Evolutionary conservation across 92 coral and sea anemone species (phyloP).

Genomic region (Micromussa lordhowensis): DNA sequence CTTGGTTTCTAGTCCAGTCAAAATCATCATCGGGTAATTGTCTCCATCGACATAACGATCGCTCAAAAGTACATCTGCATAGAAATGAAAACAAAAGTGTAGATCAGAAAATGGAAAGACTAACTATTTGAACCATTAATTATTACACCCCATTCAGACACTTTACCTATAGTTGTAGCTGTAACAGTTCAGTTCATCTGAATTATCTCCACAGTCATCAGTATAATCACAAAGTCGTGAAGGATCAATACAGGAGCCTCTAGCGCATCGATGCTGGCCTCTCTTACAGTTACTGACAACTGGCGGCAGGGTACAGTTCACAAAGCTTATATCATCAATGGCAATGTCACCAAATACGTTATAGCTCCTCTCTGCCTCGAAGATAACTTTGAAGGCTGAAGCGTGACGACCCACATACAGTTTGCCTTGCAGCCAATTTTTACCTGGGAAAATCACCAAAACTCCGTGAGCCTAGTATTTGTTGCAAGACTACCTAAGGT

Average conservation of each 20-base stretch:
- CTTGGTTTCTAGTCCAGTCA: conserved; percentile 96
- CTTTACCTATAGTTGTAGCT: conserved; percentile 62
- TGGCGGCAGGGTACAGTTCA: conserved; percentile 88
- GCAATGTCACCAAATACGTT: conserved; percentile 95
- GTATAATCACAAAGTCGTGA: conserved; percentile 89
- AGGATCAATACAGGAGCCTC: conserved; percentile 77
- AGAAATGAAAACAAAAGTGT: background rate
- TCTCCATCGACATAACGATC: conserved; percentile 73
- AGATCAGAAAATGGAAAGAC: background rate
- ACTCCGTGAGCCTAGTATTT: background rate
- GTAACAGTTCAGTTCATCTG: conserved; percentile 82
- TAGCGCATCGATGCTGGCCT: conserved; percentile 77
- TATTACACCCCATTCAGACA: background rate
- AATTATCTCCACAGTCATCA: conserved; percentile 95
- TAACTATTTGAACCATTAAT: background rate
- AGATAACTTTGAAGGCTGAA: conserved; percentile 82
- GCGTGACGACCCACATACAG: conserved; percentile 77
- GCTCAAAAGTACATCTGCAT: conserved; percentile 86
- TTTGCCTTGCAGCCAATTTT: conserved; percentile 90
- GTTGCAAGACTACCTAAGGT: background rate
- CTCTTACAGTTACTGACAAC: conserved; percentile 56
- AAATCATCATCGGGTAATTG: conserved; percentile 89
- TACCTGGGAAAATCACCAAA: conserved; percentile 48
- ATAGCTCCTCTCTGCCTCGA: conserved; percentile 95
- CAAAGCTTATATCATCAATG: conserved; percentile 82